phyloP scores from a whole-genome alignment of 2,797 vertebrate genomes.

The Oreochromis mossambicus region DNA sequence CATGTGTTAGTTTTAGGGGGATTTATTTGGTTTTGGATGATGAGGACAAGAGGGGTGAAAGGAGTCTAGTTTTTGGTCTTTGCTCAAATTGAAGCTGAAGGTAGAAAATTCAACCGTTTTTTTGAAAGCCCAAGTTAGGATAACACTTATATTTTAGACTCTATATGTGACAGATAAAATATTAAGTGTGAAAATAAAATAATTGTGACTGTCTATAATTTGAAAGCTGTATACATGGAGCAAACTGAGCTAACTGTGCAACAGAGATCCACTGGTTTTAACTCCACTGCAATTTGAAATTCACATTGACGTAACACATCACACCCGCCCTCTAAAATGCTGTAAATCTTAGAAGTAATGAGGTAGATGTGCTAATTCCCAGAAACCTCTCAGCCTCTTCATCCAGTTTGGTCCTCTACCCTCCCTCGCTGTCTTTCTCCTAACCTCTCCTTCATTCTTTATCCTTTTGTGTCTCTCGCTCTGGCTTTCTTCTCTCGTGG shows the following conservation, averaged over 20 bases:
- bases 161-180: background rate
- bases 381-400: background rate
- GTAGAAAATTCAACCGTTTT: background rate
- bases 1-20: background rate
- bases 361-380: constrained; percentile 33
- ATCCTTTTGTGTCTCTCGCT: background rate
- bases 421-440: background rate
- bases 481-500: background rate
- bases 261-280: background rate
- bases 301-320: background rate
- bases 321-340: constrained; percentile 35
- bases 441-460: background rate
- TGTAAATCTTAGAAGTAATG: background rate
- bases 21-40: background rate
- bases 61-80: background rate
- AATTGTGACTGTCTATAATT: background rate
- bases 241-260: background rate
- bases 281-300: background rate
- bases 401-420: background rate
- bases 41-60: background rate
- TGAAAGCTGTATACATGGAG: background rate
- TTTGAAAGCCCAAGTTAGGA: background rate
- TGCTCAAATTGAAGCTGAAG: background rate
- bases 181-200: background rate
- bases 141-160: background rate